Conservation (phyloP, 2,797 vertebrate genomes). For the Alcedo atthis region DNA sequence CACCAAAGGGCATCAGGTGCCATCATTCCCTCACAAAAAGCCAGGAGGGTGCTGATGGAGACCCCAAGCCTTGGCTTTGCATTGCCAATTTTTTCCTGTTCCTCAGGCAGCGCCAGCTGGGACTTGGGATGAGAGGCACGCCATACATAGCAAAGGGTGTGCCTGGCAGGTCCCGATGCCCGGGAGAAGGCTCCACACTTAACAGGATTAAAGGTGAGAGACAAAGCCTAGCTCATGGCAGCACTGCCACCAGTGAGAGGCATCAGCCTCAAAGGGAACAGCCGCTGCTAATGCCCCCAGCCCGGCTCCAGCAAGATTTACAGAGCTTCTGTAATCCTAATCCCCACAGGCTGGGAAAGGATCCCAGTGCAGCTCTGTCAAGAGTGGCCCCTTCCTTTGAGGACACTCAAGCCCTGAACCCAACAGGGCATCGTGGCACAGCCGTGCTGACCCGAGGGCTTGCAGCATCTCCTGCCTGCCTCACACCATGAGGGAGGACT, state of each 20-base stretch:
- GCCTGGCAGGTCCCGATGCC: neutral
- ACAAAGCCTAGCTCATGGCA: neutral
- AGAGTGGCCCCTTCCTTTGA: neutral
- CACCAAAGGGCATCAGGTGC: neutral
- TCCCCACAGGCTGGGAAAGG: neutral
- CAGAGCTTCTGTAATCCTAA: neutral
- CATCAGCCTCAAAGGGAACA: neutral
- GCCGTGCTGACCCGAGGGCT: neutral
- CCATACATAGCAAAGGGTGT: rapidly evolving
- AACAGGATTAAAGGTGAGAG: neutral
- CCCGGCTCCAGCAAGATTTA: neutral
- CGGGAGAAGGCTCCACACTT: neutral
- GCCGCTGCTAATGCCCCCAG: neutral
- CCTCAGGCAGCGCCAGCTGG: neutral
- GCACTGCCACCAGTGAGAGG: neutral
- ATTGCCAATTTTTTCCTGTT: neutral
- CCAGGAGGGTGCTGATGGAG: rapidly evolving
- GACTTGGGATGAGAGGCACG: neutral
- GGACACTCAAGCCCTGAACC: neutral
- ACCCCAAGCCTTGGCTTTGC: neutral
- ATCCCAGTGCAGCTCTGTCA: rapidly evolving
- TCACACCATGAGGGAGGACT: neutral
- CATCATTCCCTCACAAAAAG: neutral
- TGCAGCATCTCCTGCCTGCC: neutral
- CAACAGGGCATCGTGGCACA: rapidly evolving